Base-by-base conservation (phyloP, 2,888 invertebrate species). In the Drosophila setosimentum region DNA sequence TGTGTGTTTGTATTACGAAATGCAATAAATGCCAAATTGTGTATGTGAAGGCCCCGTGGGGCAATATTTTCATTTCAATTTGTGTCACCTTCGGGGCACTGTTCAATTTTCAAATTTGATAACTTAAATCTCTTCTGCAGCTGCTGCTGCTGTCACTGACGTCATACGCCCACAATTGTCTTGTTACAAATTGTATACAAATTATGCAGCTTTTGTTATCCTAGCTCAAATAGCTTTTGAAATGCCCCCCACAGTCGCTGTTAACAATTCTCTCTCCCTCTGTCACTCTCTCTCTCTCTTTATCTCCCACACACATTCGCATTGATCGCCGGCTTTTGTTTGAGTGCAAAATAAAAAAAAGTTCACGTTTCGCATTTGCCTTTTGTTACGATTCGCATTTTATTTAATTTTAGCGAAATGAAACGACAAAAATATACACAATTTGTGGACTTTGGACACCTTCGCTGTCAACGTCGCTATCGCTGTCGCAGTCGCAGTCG, bases 341-440 rank as follows among this genome's bases (percentile, higher is more conserved):
- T 66, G 35, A 65, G 50, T 24, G 45, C 16, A 10, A 49, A 24
- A 32, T n/a, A 57, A 58, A 58, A 30, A 45, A 63, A 54, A 82
- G 72, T 85, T 85, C 80, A 85, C 85, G 71, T 74, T 76, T 82
- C 73, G 72, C 67, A 66, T 79, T 76, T 73, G 70, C 78, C 58
- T 72, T 70, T 71, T 70, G 68, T 58, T 65, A 49, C 71, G 70
- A 75, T 73, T 83, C 75, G 73, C 74, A 77, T 78, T 83, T 87
- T 76, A 89, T 86, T 86, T 85, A 89, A 89, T 86, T 86, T 87
- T 85, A 86, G 85, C 90, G 73, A 85, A 86, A 79, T 73, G 68
- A 76, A 78, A 70, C 60, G 49, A 65, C 55, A 72, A 63, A 72
- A 63, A 63, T 59, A 63, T 45, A 68, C 60, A 80, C 62, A 76